Conservation (phyloP, 2,888 invertebrate genomes). For the Lordiphosa fenestrarum region DNA sequence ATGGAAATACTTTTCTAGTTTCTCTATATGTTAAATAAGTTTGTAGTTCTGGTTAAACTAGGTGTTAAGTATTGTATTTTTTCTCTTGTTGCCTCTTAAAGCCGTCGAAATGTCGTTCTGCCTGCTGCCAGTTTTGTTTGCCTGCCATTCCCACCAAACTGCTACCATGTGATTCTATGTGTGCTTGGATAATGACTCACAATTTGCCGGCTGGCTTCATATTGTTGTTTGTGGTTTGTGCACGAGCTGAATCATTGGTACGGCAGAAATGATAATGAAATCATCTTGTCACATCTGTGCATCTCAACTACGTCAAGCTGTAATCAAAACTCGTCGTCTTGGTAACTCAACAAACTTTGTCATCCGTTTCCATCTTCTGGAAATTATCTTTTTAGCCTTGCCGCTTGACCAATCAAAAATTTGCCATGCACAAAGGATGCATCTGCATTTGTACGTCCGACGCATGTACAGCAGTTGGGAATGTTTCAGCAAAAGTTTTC, state of each 20-base stretch:
- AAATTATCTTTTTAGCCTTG: constrained; percentile 19
- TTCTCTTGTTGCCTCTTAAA: not conserved
- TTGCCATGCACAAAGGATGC: constrained; percentile 20
- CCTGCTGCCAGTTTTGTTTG: not conserved
- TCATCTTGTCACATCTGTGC: not conserved
- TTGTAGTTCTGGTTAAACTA: not conserved
- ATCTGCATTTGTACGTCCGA: not conserved
- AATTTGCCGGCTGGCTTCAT: constrained; percentile 8
- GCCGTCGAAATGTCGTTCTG: too few relatives aligned
- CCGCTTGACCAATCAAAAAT: constrained; percentile 28
- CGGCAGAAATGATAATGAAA: not conserved
- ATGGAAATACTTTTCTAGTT: too few relatives aligned
- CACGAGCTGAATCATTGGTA: not conserved
- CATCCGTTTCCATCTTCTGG: not conserved
- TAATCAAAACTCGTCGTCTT: constrained; percentile 3
- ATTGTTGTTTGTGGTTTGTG: not conserved
- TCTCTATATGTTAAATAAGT: not conserved
- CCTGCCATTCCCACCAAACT: constrained; percentile 5
- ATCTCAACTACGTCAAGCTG: constrained; percentile 1
- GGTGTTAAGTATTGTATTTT: constrained; percentile 1
- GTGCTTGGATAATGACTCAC: constrained; percentile 26
- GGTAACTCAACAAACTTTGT: constrained; percentile 20
- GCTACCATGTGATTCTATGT: constrained; percentile 3
- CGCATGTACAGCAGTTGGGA: too few relatives aligned
- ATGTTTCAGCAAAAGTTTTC: too few relatives aligned